Conservation (phyloP, 1,140 invertebrate species). For the Drosophila tsacasi region DNA sequence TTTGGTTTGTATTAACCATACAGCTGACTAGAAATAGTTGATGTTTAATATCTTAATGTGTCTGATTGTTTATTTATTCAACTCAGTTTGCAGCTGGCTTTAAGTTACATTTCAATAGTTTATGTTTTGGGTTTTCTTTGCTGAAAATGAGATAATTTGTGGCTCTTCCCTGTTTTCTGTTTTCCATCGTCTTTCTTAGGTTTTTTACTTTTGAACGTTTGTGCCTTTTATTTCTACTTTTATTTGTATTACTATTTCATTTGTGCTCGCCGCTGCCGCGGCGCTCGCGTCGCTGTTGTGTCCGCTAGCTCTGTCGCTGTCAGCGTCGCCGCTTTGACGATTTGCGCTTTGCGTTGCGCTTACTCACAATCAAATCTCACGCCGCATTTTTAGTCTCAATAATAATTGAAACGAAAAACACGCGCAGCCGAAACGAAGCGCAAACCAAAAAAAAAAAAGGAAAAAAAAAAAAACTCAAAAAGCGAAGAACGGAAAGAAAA, state of each 20-base stretch:
- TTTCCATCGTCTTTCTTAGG: constrained; percentile 16
- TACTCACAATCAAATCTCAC: constrained; percentile 85
- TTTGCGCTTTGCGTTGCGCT: constrained; percentile 70
- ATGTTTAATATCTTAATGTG: too few species aligned
- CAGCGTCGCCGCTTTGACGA: constrained; percentile 50
- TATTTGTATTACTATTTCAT: constrained; percentile 28
- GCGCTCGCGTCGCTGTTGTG: constrained; percentile 6
- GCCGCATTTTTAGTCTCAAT: constrained; percentile 85
- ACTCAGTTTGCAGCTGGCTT: too few species aligned
- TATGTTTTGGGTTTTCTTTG: neutral
- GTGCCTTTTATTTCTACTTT: constrained; percentile 26
- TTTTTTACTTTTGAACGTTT: constrained; percentile 56
- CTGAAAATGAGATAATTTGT: neutral
- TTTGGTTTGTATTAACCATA: neutral
- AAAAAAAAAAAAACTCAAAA: constrained; percentile 25
- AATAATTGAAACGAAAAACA: constrained; percentile 84
- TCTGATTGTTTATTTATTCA: too few species aligned
- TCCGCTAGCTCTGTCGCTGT: constrained; percentile 35
- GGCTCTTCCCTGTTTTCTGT: neutral
- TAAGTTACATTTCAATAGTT: too few species aligned
- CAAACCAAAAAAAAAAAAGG: constrained; percentile 48
- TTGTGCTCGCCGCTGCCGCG: constrained; percentile 14
- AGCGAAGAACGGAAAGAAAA: constrained; percentile 19
- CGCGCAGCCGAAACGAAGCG: constrained; percentile 78
- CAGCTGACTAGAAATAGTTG: too few species aligned